Evolutionary conservation across 2,113 vertebrate genomes (phyloP).

Genomic region (Polyodon spathula): DNA sequence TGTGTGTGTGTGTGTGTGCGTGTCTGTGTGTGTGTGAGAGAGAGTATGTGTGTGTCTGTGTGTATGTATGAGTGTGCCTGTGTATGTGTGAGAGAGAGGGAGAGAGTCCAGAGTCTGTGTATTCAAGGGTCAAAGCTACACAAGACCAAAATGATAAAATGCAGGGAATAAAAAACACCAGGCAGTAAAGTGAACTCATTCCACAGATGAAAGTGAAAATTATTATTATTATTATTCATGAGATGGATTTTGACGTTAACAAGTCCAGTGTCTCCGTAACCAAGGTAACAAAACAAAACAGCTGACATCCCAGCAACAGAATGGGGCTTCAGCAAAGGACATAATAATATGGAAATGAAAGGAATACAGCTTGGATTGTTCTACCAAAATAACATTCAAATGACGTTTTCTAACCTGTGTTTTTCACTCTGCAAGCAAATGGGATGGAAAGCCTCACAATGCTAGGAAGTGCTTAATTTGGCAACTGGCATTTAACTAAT

Average conservation of each 20-base stretch:
- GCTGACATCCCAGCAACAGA: background rate
- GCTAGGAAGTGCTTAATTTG: slow-evolving; percentile 12
- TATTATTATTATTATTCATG: too few species aligned
- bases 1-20: too few species aligned
- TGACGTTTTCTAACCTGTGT: slow-evolving; percentile 1
- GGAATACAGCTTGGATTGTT: slow-evolving; percentile 5
- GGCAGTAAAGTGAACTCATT: background rate
- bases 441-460: background rate
- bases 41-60: too few species aligned
- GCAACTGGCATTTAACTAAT: slow-evolving; percentile 8
- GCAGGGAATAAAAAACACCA: background rate
- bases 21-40: too few species aligned
- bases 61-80: too few species aligned
- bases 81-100: too few species aligned
- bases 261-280: background rate
- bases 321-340: background rate
- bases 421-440: slow-evolving; percentile 20
- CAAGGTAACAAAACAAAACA: background rate
- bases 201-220: background rate
- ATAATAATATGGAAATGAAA: too few species aligned
- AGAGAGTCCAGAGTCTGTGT: too few species aligned
- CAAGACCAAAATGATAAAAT: too few species aligned
- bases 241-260: background rate
- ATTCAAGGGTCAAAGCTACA: too few species aligned
- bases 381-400: slow-evolving; percentile 1